Conservation (phyloP, 2,888 invertebrate genomes). For the Pantelozetes paolii region DNA sequence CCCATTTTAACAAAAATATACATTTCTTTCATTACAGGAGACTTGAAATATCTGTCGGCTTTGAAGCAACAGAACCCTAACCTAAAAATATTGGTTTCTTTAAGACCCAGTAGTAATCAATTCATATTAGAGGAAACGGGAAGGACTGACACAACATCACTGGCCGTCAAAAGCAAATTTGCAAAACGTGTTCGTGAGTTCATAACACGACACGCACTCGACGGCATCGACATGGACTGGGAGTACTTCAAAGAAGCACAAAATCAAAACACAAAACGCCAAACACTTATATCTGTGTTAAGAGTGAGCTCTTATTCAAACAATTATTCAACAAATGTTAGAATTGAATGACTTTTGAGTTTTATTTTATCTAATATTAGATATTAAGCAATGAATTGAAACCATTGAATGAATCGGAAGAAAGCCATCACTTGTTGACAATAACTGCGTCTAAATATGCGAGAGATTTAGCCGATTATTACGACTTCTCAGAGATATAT, state of each 20-base stretch:
- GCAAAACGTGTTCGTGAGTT: conserved; percentile 42
- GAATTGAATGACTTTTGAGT: background rate
- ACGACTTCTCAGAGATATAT: conserved; percentile 42
- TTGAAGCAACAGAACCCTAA: conserved; percentile 40
- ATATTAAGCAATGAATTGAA: conserved; percentile 19
- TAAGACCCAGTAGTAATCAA: conserved; percentile 35
- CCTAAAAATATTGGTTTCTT: conserved; percentile 43
- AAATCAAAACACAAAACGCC: conserved; percentile 20
- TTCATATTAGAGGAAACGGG: conserved; percentile 31
- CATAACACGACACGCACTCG: conserved; percentile 41
- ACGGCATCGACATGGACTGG: conserved; percentile 43
- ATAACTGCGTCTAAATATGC: conserved; percentile 42
- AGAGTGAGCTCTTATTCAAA: conserved; percentile 5
- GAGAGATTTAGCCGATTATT: conserved; percentile 39
- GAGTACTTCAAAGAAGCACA: conserved; percentile 40
- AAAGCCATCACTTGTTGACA: conserved; percentile 27
- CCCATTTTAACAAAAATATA: background rate
- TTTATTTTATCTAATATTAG: background rate
- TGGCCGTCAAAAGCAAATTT: conserved; percentile 36
- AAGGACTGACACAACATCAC: conserved; percentile 10
- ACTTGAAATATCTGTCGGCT: conserved; percentile 38
- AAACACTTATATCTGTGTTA: conserved; percentile 34
- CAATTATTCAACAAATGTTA: background rate
- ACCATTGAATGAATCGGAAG: conserved; percentile 11
- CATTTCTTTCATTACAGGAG: conserved; percentile 39